phyloP scores from a whole-genome alignment of 1,140 invertebrate species.

The Diorhabda carinulata region DNA sequence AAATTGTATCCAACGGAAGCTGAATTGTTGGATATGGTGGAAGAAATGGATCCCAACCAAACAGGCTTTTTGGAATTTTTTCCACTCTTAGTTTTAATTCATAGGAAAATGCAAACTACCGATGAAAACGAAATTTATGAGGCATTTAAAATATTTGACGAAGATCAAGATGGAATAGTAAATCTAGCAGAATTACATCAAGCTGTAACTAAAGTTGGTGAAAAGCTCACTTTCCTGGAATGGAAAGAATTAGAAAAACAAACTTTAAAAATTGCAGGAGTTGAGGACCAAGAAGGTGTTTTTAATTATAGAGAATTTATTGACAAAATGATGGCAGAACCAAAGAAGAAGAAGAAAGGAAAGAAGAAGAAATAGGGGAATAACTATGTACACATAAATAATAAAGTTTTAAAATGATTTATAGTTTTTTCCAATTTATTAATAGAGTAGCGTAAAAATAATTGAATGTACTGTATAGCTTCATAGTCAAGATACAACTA shows the following conservation, averaged over 20 bases:
- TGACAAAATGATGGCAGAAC: background rate
- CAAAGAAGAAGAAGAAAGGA: background rate
- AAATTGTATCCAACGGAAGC: background rate
- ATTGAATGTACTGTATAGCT: too few relatives aligned
- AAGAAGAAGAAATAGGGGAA: background rate
- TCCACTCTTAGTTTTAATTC: background rate
- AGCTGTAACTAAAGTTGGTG: background rate
- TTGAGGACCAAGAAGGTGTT: background rate
- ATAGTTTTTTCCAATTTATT: too few relatives aligned
- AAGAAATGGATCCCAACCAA: background rate
- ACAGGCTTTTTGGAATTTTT: background rate
- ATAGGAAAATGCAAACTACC: background rate
- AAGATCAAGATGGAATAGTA: background rate
- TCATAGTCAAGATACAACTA: too few relatives aligned
- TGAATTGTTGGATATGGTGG: background rate
- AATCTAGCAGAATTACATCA: background rate
- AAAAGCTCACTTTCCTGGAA: background rate
- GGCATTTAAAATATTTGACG: background rate
- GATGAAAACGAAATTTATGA: background rate
- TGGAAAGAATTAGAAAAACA: conserved; percentile 2
- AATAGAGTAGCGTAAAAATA: too few relatives aligned
- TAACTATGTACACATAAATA: too few relatives aligned
- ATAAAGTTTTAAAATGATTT: too few relatives aligned
- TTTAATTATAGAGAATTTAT: background rate
- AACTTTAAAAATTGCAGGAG: background rate